Conservation (phyloP, 1,140 invertebrate genomes). For the Pseudomyrmex sp. region DNA sequence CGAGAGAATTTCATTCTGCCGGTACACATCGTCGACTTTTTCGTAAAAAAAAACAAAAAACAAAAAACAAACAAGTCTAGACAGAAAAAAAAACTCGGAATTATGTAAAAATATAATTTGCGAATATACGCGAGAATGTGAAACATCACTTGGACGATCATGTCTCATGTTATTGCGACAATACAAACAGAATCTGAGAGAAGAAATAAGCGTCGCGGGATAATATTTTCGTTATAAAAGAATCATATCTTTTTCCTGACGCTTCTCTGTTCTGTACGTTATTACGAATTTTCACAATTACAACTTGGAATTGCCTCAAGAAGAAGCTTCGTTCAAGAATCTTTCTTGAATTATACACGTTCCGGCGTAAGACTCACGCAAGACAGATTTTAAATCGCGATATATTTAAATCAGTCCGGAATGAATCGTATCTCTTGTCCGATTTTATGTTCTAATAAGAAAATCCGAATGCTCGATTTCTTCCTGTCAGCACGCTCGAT, state of each 20-base stretch:
- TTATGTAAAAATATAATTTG: constrained; percentile 36
- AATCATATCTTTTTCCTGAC: neutral
- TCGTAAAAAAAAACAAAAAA: constrained; percentile 35
- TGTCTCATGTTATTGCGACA: neutral
- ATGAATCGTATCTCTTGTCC: constrained; percentile 2
- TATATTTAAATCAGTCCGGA: neutral
- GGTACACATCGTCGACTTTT: constrained; percentile 41
- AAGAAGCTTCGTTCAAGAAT: too few species aligned
- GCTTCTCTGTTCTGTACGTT: neutral
- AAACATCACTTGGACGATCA: neutral
- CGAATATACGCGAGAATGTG: neutral
- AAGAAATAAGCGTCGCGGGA: neutral
- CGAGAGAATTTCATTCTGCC: constrained; percentile 56
- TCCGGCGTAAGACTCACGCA: neutral
- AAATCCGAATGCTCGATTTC: constrained; percentile 42
- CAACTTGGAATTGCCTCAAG: neutral
- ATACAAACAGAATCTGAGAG: neutral
- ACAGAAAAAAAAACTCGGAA: constrained; percentile 25
- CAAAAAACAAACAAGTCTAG: constrained; percentile 19
- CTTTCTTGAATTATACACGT: too few species aligned
- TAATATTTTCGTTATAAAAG: neutral
- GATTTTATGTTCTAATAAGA: constrained; percentile 22
- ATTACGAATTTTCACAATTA: neutral
- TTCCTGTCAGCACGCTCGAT: constrained; percentile 60
- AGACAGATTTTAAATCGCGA: neutral